A percentile compares a stretch with the other conserved stretches of the same genome.
phyloP scores from a whole-genome alignment of 2,888 invertebrate genomes.

The Cheilosia vernalis region DNA sequence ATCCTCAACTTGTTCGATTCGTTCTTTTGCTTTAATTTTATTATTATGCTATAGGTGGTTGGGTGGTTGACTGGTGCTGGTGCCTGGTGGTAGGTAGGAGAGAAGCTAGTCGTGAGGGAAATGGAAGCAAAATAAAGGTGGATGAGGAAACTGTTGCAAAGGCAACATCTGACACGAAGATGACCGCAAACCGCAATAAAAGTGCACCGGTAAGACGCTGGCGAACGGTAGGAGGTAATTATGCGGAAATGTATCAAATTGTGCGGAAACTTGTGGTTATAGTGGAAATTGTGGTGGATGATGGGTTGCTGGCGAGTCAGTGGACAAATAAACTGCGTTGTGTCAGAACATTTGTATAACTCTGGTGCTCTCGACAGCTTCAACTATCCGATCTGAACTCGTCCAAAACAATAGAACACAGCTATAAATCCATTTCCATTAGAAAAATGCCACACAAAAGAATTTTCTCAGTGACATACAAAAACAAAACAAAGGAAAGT shows the following conservation, averaged over 20 bases:
- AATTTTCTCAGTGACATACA: conserved; percentile 49
- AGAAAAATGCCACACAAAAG: conserved; percentile 37
- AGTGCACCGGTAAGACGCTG: not conserved
- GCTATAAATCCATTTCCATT: conserved; percentile 38
- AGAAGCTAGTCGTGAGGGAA: conserved; percentile 17
- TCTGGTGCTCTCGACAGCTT: not conserved
- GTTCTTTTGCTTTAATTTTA: not conserved
- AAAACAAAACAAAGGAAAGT: conserved; percentile 54
- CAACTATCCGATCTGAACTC: conserved; percentile 16
- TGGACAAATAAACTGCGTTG: too few relatives aligned
- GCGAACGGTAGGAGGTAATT: conserved; percentile 1
- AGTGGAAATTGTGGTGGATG: not conserved
- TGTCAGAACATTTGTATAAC: not conserved
- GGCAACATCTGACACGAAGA: conserved; percentile 24
- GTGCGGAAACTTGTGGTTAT: not conserved
- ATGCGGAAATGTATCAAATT: not conserved
- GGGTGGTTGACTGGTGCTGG: not conserved
- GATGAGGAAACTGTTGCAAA: conserved; percentile 37
- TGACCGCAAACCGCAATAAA: conserved; percentile 61
- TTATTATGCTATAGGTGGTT: conserved; percentile 5
- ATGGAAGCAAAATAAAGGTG: conserved; percentile 32
- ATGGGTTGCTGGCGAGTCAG: not conserved
- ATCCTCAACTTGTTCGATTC: conserved; percentile 2
- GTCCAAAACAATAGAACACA: conserved; percentile 9
- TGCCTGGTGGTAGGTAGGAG: conserved; percentile 7